Percentiles rank a stretch among this genome's conserved stretches.
Conservation (phyloP, 2,888 invertebrate genomes). For the Philereme vetulata region DNA sequence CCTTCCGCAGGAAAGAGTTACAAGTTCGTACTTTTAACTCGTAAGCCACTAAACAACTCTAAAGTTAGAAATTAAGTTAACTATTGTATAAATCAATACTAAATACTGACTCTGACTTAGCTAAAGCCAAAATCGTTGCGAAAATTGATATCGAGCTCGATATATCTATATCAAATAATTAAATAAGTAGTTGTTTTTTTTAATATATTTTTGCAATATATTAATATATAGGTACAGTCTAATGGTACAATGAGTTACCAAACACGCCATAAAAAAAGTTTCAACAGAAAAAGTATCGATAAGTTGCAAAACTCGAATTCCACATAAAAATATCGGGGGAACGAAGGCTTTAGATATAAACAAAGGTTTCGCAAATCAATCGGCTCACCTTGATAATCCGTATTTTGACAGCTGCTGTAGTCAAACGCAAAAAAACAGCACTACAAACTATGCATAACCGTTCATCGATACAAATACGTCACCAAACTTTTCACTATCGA, state of each 20-base stretch:
- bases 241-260: background rate
- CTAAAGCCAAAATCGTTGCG: too few species aligned
- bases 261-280: background rate
- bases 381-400: constrained; percentile 69
- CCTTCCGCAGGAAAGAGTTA: too few species aligned
- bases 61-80: too few species aligned
- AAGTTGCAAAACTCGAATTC: constrained; percentile 15
- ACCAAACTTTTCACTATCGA: constrained; percentile 35
- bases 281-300: background rate
- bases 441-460: constrained; percentile 25
- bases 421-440: constrained; percentile 57
- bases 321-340: constrained; percentile 37
- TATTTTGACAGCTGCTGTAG: constrained; percentile 72
- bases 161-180: too few species aligned
- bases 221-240: too few species aligned
- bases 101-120: too few species aligned
- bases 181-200: too few species aligned
- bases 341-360: constrained; percentile 18
- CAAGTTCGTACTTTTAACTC: too few species aligned
- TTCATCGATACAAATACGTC: constrained; percentile 22
- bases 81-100: too few species aligned
- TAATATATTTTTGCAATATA: too few species aligned
- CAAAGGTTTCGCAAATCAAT: constrained; percentile 55
- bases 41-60: too few species aligned
- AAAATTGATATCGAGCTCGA: too few species aligned